phyloP scores from a whole-genome alignment of 2,888 invertebrate species.

The Fabriciana adippe region DNA sequence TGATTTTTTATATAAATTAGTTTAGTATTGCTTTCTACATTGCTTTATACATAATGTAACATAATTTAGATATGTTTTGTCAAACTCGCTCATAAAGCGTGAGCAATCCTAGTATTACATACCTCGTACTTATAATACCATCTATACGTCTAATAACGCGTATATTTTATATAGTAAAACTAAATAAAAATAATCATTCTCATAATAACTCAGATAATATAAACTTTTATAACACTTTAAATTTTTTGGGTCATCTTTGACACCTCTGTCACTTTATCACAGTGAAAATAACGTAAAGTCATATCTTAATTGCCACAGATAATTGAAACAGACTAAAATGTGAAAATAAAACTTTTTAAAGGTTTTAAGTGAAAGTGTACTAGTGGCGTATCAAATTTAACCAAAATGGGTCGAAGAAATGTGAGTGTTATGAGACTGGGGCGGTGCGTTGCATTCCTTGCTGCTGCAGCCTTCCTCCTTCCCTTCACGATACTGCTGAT shows the following conservation, averaged over 20 bases:
- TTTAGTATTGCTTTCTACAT: too few species aligned
- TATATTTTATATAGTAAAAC: too few species aligned
- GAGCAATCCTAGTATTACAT: too few species aligned
- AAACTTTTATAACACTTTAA: too few species aligned
- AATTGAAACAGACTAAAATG: slow-evolving; percentile 5
- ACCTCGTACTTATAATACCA: too few species aligned
- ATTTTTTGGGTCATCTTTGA: not conserved
- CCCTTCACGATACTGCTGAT: slow-evolving; percentile 83
- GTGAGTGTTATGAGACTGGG: slow-evolving; percentile 77
- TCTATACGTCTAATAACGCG: too few species aligned
- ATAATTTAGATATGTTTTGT: too few species aligned
- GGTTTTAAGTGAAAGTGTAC: slow-evolving; percentile 15
- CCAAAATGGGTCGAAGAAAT: slow-evolving; percentile 63
- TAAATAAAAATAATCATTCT: slow-evolving; percentile 2
- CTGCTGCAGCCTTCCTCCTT: slow-evolving; percentile 82
- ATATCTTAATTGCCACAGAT: slow-evolving; percentile 2
- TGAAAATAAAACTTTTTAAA: slow-evolving; percentile 4
- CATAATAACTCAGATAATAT: not conserved
- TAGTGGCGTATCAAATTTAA: slow-evolving; percentile 26
- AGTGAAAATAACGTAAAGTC: not conserved
- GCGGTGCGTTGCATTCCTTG: slow-evolving; percentile 83
- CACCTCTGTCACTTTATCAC: not conserved
- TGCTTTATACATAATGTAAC: too few species aligned
- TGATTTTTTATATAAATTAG: too few species aligned
- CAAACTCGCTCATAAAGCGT: too few species aligned